Evolutionary conservation across 2,113 vertebrate genomes (phyloP), one percentile per base, ranked within the genome.

Genomic region (Perca fluviatilis): DNA sequence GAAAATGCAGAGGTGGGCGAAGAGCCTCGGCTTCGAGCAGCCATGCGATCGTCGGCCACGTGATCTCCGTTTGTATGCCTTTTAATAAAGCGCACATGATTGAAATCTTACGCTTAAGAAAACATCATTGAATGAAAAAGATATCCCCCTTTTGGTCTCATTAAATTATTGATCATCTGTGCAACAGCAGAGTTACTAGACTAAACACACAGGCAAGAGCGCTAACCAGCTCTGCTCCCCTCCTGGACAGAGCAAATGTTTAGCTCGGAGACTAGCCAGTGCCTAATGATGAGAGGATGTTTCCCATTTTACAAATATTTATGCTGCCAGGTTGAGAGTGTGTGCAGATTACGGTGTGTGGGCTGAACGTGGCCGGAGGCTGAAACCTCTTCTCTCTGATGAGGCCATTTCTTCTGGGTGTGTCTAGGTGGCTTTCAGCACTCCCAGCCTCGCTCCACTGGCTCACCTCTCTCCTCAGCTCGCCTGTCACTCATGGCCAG

Each of bases 261-360:
- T 72, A 80, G 58, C 15, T 57, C 56, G 2, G 69, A 84, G 70
- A 61, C 60, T 2, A 18, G 68, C 84, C 75, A 57, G 23, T 33
- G 63, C 63, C 74, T 23, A 23, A 57, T 71, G 75, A 83, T 70
- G 66, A 83, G 50, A 80, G 58, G 63, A 71, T 15, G 1, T 70
- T 84, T 74, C 58, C 65, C 65, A 70, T 86, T 36, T 51, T 49
- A 54, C 86, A 92, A 89, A 93, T 90, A 92, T 92, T 92, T 92
- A 90, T 50, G 64, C 70, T 60, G 53, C 79, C 80, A 70, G 56
- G 23, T 66, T 70, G 43, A 1, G 53, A 15, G 57, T 49, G 68
- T 76, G 65, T 77, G 71, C 62, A 46, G 62, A 23, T 15, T 19
- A 27, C 3, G 14, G 11, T 60, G 61, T 84, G 81, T 72, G 80